Percentiles rank a stretch among this genome's conserved stretches.
Conservation (phyloP, 2,888 invertebrate species). For the Celastrina argiolus region DNA sequence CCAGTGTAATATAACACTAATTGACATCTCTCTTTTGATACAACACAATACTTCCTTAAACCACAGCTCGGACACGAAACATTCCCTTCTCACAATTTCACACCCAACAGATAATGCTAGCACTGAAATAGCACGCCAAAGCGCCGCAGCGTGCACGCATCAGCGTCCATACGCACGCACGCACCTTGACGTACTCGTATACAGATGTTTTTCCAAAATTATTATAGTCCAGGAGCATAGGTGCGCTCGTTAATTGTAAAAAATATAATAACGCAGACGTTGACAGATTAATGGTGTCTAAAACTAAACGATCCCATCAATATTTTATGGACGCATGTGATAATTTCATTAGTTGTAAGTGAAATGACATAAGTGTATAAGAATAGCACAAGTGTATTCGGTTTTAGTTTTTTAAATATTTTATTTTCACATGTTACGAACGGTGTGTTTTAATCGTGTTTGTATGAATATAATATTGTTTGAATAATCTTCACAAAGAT, state of each 20-base stretch:
- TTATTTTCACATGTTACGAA: conserved; percentile 39
- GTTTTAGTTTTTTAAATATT: conserved; percentile 30
- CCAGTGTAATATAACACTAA: too few species aligned
- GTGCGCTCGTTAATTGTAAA: not conserved
- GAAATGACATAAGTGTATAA: conserved; percentile 11
- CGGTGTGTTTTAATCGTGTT: conserved; percentile 51
- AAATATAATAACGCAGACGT: not conserved
- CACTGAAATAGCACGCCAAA: not conserved
- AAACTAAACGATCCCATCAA: not conserved
- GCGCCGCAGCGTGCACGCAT: too few species aligned
- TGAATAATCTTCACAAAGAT: conserved; percentile 5
- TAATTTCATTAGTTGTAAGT: conserved; percentile 24
- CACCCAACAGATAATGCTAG: too few species aligned
- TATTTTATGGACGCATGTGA: conserved; percentile 23
- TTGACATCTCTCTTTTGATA: too few species aligned
- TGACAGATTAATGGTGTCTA: not conserved
- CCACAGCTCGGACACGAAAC: too few species aligned
- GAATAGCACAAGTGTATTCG: conserved; percentile 26
- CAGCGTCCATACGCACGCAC: not conserved
- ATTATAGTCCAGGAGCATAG: not conserved
- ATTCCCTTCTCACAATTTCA: too few species aligned
- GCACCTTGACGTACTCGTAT: not conserved
- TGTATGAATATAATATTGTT: conserved; percentile 25
- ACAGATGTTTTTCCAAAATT: not conserved
- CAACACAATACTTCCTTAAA: too few species aligned